Percentiles rank a stretch among this genome's conserved stretches.
These are phyloP conservation scores for Gobio occitaniae DNA, from an alignment of 2,797 vertebrate genomes.

Conservation along the genomic window DNA sequence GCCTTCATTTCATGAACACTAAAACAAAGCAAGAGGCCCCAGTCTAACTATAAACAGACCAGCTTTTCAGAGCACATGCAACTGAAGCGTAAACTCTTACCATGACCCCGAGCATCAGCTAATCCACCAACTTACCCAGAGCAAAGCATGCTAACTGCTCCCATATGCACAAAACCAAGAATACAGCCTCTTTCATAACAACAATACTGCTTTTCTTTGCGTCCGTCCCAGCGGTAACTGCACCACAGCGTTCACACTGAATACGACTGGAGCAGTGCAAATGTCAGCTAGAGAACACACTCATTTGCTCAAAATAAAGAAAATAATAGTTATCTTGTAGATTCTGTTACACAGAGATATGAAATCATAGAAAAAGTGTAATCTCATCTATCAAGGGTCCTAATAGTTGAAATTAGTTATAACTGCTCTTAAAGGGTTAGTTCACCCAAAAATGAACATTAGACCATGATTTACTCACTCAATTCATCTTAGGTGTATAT, in stretches of 20 bases:
- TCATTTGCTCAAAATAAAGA: background rate
- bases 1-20: background rate
- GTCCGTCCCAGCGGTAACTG: background rate
- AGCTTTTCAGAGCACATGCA: conserved; percentile 37
- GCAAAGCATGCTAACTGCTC: conserved; percentile 19
- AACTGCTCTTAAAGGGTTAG: background rate
- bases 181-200: conserved; percentile 41
- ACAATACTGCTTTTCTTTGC: conserved; percentile 33
- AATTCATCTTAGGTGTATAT: no score
- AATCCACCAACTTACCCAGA: background rate
- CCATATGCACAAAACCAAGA: conserved; percentile 41
- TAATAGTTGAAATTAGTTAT: conserved; percentile 1
- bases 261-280: background rate
- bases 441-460: no score
- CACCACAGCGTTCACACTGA: background rate
- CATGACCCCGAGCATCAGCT: conserved; percentile 32
- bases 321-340: background rate
- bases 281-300: background rate
- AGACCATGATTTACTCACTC: no score
- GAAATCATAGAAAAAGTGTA: background rate
- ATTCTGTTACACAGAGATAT: conserved; percentile 20
- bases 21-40: background rate
- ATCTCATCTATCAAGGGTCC: background rate
- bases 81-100: conserved; percentile 13
- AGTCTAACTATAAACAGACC: conserved; percentile 20